Evolutionary conservation across 2,888 invertebrate genomes (phyloP), one percentile per base, ranked within the genome.

Genomic region (Ceriagrion tenellum): DNA sequence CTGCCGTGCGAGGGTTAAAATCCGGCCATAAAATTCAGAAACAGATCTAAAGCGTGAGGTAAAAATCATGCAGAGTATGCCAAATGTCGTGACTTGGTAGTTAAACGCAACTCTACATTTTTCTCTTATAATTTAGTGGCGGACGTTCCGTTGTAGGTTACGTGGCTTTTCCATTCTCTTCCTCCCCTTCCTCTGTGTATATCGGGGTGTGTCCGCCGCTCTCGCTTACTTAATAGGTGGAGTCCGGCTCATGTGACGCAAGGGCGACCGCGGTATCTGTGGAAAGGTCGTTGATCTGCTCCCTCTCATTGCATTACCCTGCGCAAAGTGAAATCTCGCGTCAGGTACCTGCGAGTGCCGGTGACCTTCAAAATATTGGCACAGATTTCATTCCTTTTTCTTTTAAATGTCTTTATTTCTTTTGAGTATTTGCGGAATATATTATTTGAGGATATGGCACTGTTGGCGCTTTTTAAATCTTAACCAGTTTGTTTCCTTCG

Each of bases 121-220:
- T 30, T 26, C 35, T 1, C 16, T 16, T 81, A 16, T 35, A 35
- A 35, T 81, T 81, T 30, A 35, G 6, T 16, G 35, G 8, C 81
- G 81, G 35, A 35, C 81, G 35, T 35, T 81, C 81, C 26, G 30
- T 35, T 81, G 6, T 93, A 69, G 93, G 69, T 69, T 56, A 93
- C 47, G 26, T 63, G 69, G 26, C 93, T 74, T 93, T 59, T 69
- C 40, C 93, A 93, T 93, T 93, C 93, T 69, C 93, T 74, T 23
- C 20, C 63, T 16, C 59, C 40, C 69, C 59, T 69, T n/a, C n/a
- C 69, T n/a, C 23, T 35, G 56, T 63, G 40, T 74, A 40, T 74
- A 74, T 93, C 69, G 69, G 93, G 93, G 93, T 93, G 93, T 93
- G 93, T 93, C 93, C 69, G n/a, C 55, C 74, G 69, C 93, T 69